Conservation (phyloP, 2,888 invertebrate species). For the Lysandra bellargus region DNA sequence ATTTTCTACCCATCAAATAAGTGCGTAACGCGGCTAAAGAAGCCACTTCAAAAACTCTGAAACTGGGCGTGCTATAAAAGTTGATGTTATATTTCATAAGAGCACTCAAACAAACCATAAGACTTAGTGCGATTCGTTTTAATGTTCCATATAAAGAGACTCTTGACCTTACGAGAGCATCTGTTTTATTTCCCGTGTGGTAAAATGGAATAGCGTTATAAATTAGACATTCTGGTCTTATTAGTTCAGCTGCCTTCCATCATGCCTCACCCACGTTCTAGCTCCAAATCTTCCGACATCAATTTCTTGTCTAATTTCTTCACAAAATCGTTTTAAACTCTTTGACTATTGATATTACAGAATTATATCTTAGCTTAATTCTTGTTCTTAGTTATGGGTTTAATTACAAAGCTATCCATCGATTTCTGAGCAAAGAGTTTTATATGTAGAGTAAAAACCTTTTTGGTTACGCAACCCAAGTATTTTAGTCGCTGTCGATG, state of each 20-base stretch:
- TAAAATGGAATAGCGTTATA: slow-evolving; percentile 14
- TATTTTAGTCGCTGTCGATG: too few species aligned
- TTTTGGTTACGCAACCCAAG: too few species aligned
- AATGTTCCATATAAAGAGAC: background rate
- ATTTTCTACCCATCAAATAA: background rate
- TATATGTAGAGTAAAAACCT: too few species aligned
- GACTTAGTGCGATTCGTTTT: slow-evolving; percentile 3
- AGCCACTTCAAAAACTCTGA: background rate
- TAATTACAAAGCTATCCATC: too few species aligned
- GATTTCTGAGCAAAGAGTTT: too few species aligned
- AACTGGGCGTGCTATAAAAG: background rate
- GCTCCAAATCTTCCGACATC: background rate
- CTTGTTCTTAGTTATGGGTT: too few species aligned
- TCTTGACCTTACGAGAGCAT: slow-evolving; percentile 1
- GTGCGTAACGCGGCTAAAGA: background rate
- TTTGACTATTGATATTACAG: too few species aligned
- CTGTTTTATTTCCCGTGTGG: slow-evolving; percentile 14
- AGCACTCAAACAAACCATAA: background rate
- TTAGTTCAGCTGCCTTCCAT: background rate
- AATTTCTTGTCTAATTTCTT: too few species aligned
- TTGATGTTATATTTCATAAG: background rate
- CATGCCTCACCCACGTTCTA: background rate
- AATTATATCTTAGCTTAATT: too few species aligned
- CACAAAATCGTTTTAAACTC: too few species aligned
- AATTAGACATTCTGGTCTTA: background rate